Conservation (phyloP, 2,113 vertebrate species). For the Agapornis roseicollis region DNA sequence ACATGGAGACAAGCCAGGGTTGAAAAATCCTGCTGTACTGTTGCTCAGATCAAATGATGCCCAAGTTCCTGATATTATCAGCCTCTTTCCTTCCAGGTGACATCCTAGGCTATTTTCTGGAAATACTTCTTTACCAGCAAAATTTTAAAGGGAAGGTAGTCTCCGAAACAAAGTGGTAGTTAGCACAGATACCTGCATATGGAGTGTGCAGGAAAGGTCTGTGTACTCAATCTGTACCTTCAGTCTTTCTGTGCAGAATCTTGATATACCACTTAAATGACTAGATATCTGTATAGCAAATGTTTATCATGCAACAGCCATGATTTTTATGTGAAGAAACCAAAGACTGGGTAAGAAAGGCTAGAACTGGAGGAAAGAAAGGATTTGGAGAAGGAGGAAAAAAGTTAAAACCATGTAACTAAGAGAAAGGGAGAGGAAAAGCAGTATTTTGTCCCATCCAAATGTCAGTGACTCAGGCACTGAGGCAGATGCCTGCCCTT, state of each 20-base stretch:
- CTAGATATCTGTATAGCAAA: neutral
- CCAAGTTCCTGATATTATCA: neutral
- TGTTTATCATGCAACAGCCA: neutral
- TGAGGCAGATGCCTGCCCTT: neutral
- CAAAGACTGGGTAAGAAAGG: neutral
- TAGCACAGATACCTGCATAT: neutral
- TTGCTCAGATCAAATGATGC: neutral
- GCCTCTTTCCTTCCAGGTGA: neutral
- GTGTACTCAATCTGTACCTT: neutral
- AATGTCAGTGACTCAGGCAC: neutral
- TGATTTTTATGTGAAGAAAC: neutral
- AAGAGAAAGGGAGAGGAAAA: constrained; percentile 14
- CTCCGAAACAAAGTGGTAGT: neutral
- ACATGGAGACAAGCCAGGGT: neutral
- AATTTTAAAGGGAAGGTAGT: neutral
- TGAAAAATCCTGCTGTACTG: neutral
- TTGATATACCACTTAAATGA: neutral
- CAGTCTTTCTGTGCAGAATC: neutral
- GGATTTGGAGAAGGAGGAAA: neutral
- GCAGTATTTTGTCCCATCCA: neutral
- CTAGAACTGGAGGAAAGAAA: neutral
- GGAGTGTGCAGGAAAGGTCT: neutral
- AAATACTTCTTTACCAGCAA: neutral
- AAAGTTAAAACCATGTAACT: neutral
- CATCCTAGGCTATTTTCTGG: neutral